A percentile compares a stretch with the other conserved stretches of the same genome.
Conservation (phyloP, 2,797 vertebrate species). For the Centroberyx gerrardi region DNA sequence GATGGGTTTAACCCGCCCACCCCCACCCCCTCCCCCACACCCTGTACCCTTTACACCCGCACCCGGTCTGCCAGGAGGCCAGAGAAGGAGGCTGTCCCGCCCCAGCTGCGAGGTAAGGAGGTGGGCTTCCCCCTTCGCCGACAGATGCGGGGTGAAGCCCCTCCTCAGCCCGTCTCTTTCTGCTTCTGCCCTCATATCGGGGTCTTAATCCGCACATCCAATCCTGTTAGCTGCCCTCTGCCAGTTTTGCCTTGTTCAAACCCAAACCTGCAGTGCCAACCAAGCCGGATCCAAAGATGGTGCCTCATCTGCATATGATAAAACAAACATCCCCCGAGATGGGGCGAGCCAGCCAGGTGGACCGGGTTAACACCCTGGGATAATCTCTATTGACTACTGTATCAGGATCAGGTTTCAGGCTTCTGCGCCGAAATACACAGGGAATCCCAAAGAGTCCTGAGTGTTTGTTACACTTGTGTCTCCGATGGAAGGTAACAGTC, state of each 20-base stretch:
- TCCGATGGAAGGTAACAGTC: too few species aligned
- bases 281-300: conserved; percentile 31
- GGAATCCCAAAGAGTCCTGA: background rate
- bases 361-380: conserved; percentile 53
- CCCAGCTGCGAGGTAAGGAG: conserved; percentile 58
- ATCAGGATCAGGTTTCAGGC: conserved; percentile 35
- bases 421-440: conserved; percentile 10
- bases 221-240: conserved; percentile 73
- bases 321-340: conserved; percentile 48
- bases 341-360: conserved; percentile 51
- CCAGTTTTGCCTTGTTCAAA: conserved; percentile 46
- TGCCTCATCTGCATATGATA: conserved; percentile 48
- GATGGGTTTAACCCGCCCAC: background rate
- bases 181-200: conserved; percentile 6
- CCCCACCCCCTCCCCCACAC: conserved; percentile 14
- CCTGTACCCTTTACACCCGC: conserved; percentile 55
- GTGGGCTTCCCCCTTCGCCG: conserved; percentile 46
- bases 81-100: conserved; percentile 3
- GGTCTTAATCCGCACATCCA: conserved; percentile 74
- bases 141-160: conserved; percentile 58
- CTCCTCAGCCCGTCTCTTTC: conserved; percentile 31
- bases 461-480: too few species aligned
- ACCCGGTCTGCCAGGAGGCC: conserved; percentile 42
- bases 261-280: conserved; percentile 42
- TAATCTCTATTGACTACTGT: conserved; percentile 32